These are phyloP conservation scores for Chymomyza costata DNA, from an alignment of 1,140 invertebrate genomes.

Conservation along the genomic window DNA sequence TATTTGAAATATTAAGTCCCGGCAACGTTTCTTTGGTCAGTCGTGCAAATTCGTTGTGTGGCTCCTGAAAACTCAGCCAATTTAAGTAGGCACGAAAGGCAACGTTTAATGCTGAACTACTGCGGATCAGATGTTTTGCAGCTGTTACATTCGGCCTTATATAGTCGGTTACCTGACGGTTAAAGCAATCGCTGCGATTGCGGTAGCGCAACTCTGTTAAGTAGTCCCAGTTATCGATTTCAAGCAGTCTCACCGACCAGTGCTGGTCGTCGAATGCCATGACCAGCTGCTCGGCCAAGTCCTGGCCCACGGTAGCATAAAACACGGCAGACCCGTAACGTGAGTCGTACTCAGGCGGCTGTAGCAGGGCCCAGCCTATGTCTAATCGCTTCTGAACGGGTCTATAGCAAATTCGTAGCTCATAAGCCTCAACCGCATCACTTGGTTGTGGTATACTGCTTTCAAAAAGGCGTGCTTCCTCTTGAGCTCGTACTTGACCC, in stretches of 20 bases:
- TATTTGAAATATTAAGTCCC: slow-evolving; percentile 57
- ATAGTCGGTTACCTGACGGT: slow-evolving; percentile 86
- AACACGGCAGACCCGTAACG: slow-evolving; percentile 91
- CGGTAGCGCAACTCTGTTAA: slow-evolving; percentile 92
- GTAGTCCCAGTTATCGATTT: slow-evolving; percentile 92
- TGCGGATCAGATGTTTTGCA: slow-evolving; percentile 82
- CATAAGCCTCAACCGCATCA: slow-evolving; percentile 53
- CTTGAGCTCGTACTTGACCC: slow-evolving; percentile 26
- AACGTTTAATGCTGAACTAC: slow-evolving; percentile 79
- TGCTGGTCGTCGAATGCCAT: slow-evolving; percentile 97
- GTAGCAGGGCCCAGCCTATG: slow-evolving; percentile 95
- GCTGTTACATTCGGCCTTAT: slow-evolving; percentile 77
- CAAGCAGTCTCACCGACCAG: slow-evolving; percentile 87
- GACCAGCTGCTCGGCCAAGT: slow-evolving; percentile 94
- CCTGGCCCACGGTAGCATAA: slow-evolving; percentile 95
- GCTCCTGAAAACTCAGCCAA: slow-evolving; percentile 59
- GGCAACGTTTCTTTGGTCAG: slow-evolving; percentile 55
- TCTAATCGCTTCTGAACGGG: slow-evolving; percentile 97
- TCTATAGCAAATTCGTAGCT: slow-evolving; percentile 43
- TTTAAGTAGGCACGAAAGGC: slow-evolving; percentile 78
- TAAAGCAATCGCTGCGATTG: slow-evolving; percentile 90
- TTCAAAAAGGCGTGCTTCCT: slow-evolving; percentile 36
- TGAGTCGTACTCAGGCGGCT: slow-evolving; percentile 93
- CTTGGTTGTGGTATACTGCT: slow-evolving; percentile 18
- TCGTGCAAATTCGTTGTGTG: slow-evolving; percentile 46